Base-by-base conservation (phyloP, 2,888 invertebrate genomes). In the Frankliniella fusca region DNA sequence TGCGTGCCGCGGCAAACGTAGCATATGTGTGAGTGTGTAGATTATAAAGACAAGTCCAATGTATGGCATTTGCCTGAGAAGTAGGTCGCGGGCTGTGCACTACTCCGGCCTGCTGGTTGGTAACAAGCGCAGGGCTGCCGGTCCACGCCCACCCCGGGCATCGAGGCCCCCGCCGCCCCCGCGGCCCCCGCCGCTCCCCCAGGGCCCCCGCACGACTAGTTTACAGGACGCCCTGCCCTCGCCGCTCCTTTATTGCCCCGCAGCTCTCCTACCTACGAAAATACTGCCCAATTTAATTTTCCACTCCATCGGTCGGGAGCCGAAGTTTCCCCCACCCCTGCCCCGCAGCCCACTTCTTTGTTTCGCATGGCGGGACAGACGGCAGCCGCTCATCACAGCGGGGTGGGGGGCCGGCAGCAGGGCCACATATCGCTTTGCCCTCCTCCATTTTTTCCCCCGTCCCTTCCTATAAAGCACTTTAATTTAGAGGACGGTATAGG, bases 251-350 rank as follows among this genome's bases (percentile, higher is more conserved):
- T 70, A 70, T 70, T 27, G 23, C 70, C 70, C 15, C n/a, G 20
- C n/a, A 12, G 54, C 54, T n/a, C 61, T 61, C 61, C 11, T 12
- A 76, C 70, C 27, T 76, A 23, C 70, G 70, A 76, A 76, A 76
- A 76, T 76, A 76, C 70, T 76, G 70, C 23, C 12, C 70, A 76
- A 76, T 76, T 76, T 27, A 76, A 76, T 76, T 76, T 76, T 76
- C 70, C 70, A 23, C 70, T 27, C 70, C 70, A 76, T 27, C 70
- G 27, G 70, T 10, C 27, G 27, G 27, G 1, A 27, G 70, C 70
- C 70, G 9, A 76, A 76, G 70, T 76, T 76, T 76, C 70, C 70
- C 27, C 23, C 23, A n/a, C 23, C 23, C 70, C 70, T n/a, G 5
- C 7, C 8, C 27, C 27, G 27, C 7, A 7, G 70, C n/a, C 70